Base-by-base conservation (phyloP, 2,888 invertebrate species). In the Drosophila imparisetae region DNA sequence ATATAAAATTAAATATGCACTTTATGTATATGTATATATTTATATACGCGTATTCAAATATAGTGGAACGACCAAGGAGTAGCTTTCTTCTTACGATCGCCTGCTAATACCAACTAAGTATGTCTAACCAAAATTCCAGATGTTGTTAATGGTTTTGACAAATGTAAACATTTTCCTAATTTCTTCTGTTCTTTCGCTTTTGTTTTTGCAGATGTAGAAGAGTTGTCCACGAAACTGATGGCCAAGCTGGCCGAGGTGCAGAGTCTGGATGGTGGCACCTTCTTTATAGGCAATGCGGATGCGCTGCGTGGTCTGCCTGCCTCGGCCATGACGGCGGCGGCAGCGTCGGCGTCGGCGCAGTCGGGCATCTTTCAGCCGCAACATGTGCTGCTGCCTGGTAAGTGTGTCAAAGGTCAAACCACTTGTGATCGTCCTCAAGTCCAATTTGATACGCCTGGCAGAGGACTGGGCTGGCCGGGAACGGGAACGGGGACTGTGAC, bases 211-310 rank as follows among this genome's bases (percentile, higher is more conserved):
- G 93, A 93, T 92, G 93, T 93, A 79, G 93, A 93, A 89, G 93
- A 93, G 83, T 87, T 93, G 86, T 93, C 93, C 80, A 93, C 93
- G 40, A 93, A 93, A 81, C 90, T 93, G 75, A 93, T 93, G 93
- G 93, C 93, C 66, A 92, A 92, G 80, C 87, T 93, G 79, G 93
- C 93, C 42, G 92, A 93, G 80, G 93, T 93, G 69, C 93, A 93
- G 88, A 92, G 92, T 72, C 86, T 92, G 72, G 93, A 93, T 70
- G 93, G 92, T 74, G 92, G 93, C 75, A 93, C 92, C 74, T 93
- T 93, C 78, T 92, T 93, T 73, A 92, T 93, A 79, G 93, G 93
- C 83, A 93, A 92, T 80, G 92, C 92, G 66, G 93, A 92, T 75
- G 92, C 92, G 60, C 81, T 93, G 74, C 89, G 91, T 29, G 85